Base-by-base conservation (phyloP, 2,888 invertebrate genomes). In the Drosophila eohydei region DNA sequence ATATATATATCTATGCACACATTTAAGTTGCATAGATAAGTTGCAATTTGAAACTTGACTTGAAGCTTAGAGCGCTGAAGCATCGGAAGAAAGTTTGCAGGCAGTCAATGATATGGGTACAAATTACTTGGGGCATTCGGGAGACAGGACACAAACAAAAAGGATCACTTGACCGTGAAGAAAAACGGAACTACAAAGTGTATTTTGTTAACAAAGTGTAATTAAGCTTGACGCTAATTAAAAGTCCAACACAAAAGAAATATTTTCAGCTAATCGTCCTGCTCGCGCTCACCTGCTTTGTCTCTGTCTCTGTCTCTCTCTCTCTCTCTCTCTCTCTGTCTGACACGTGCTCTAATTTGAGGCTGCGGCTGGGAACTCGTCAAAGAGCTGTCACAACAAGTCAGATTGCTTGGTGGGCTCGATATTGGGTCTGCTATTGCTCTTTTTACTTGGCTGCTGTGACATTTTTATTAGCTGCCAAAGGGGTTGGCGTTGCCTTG, bases 401-500 rank as follows among this genome's bases (percentile, higher is more conserved):
- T 77, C 79, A 80, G 71, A 66, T 60, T 65, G 67, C 57, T 52
- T 38, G 43, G 30, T 28, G 43, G 32, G 51, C 40, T 36, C 38
- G 43, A 75, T 30, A 34, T 36, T 59, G 38, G 52, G 11, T 16
- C 56, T 8, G 56, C 30, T 28, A 16, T 48, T 61, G 32, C 46
- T 59, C 48, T 55, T 77, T 72, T 83, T 88, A 80, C 85, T 88
- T 65, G 78, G 76, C 68, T 76, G 69, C 71, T 80, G 78, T 90
- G 90, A 88, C 89, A 90, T 75, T 90, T 90, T 90, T 90, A 89
- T 88, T 81, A 90, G 84, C 78, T 81, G 89, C 60, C 81, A 77
- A 77, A 86, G 80, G 83, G 86, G 88, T 68, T 67, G 74, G 74
- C 59, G 59, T 41, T 59, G 65, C 56, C 54, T 50, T 52, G 43